These are phyloP conservation scores for Mastacembelus armatus DNA, from an alignment of 2,797 vertebrate genomes.

Conservation along the genomic window DNA sequence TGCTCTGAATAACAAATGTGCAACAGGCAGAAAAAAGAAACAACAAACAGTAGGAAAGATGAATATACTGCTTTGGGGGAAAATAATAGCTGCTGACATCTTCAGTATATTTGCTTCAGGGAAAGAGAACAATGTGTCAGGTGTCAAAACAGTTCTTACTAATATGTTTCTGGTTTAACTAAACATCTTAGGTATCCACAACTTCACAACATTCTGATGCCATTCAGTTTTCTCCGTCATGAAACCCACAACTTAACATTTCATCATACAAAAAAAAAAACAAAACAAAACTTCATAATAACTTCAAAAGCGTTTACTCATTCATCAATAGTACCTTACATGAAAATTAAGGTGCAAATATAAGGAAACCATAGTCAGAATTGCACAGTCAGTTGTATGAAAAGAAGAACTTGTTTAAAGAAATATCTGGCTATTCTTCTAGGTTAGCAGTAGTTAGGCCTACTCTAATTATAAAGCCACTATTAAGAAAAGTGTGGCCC, in stretches of 20 bases:
- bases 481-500: conserved; percentile 55
- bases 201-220: conserved; percentile 65
- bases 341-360: conserved; percentile 58
- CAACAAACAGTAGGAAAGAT: conserved; percentile 30
- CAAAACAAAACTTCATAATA: conserved; percentile 27
- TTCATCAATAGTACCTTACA: conserved; percentile 60
- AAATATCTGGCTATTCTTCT: conserved; percentile 55
- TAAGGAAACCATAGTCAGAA: conserved; percentile 56
- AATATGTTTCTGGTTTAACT: conserved; percentile 36
- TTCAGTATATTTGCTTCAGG: conserved; percentile 5
- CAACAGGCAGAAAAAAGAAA: conserved; percentile 58
- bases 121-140: conserved; percentile 12
- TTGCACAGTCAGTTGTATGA: conserved; percentile 65
- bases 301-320: conserved; percentile 43
- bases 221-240: conserved; percentile 52
- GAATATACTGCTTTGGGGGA: conserved; percentile 34
- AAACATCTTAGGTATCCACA: conserved; percentile 57
- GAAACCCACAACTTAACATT: conserved; percentile 35
- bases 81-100: conserved; percentile 9
- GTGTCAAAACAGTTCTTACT: conserved; percentile 19
- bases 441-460: conserved; percentile 56
- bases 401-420: conserved; percentile 49
- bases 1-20: conserved; percentile 62
- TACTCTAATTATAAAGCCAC: conserved; percentile 60
- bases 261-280: conserved; percentile 14